Base-by-base conservation (phyloP, 2,888 invertebrate genomes). In the Idaea dimidiata region DNA sequence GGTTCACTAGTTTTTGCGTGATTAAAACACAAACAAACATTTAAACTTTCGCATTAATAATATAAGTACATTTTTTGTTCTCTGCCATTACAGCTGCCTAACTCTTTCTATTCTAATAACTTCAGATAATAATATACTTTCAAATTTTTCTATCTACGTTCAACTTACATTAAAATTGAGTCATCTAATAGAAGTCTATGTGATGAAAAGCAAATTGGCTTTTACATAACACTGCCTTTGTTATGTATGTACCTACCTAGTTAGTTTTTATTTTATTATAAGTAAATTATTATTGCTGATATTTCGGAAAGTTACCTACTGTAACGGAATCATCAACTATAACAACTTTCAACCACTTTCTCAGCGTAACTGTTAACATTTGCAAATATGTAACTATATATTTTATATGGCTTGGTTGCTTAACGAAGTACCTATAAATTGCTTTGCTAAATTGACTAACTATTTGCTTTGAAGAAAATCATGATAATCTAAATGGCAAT, bases 251-350 rank as follows among this genome's bases (percentile, higher is more conserved):
- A 43, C 10, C 3, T 43, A 8, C 14, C 2, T 14, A 43, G 10
- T 14, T 43, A 43, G 14, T 10, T 43, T 43, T 43, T 43, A 43
- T 43, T 43, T 43, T 43, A 43, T 43, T 43, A n/a, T n/a, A 43
- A 43, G 24, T 43, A 43, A 14, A 43, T 43, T 43, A 43, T 43
- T 43, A 43, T 43, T 43, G 59, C 56, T 57, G 60, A 55, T 60
- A 65, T 65, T 70, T 72, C 58, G 62, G 62, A 67, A 66, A 54
- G 18, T n/a, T 32, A n/a, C n/a, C n/a, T n/a, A 58, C 62, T 55
- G 43, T 43, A 59, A 57, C 24, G 58, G 70, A 59, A 59, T 59
- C 18, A 66, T 68, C 63, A 67, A 68, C 43, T 43, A 43, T 43
- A 43, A 43, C 43, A 43, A 43, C 43, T 43, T 43, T 43, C 43